These are phyloP conservation scores for Exocentrus adspersus DNA, from an alignment of 2,888 invertebrate genomes.

Conservation along the genomic window DNA sequence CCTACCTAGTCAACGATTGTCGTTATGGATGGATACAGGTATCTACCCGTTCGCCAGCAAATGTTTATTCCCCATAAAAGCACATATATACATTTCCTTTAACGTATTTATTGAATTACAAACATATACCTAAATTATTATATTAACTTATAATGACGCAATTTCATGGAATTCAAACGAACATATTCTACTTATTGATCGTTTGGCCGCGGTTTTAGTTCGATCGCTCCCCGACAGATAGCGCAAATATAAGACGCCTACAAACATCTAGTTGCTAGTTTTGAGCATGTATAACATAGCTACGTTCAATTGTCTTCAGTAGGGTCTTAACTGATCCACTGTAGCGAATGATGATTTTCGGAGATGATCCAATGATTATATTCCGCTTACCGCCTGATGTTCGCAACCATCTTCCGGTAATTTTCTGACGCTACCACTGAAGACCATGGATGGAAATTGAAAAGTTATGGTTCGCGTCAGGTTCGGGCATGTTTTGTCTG, in stretches of 20 bases:
- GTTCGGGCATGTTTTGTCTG: no score
- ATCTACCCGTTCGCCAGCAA: no score
- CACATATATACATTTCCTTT: no score
- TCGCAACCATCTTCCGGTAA: constrained; percentile 46
- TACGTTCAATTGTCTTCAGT: constrained; percentile 41
- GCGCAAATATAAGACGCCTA: constrained; percentile 2
- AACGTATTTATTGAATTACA: no score
- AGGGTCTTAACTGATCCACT: constrained; percentile 53
- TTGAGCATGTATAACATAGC: background rate
- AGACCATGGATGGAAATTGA: no score
- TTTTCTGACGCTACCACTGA: constrained; percentile 49
- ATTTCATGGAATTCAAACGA: no score
- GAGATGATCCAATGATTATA: constrained; percentile 51
- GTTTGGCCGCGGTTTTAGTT: background rate
- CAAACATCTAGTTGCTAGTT: background rate
- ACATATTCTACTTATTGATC: background rate
- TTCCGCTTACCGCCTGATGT: constrained; percentile 41
- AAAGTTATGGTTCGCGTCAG: no score
- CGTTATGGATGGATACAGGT: no score
- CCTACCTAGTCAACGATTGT: no score
- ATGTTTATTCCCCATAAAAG: no score
- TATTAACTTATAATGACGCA: no score
- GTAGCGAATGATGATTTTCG: constrained; percentile 50
- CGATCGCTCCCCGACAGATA: background rate
- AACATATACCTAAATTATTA: no score